These are phyloP conservation scores for Lymantria dispar DNA, from an alignment of 2,888 invertebrate genomes.

Conservation along the genomic window DNA sequence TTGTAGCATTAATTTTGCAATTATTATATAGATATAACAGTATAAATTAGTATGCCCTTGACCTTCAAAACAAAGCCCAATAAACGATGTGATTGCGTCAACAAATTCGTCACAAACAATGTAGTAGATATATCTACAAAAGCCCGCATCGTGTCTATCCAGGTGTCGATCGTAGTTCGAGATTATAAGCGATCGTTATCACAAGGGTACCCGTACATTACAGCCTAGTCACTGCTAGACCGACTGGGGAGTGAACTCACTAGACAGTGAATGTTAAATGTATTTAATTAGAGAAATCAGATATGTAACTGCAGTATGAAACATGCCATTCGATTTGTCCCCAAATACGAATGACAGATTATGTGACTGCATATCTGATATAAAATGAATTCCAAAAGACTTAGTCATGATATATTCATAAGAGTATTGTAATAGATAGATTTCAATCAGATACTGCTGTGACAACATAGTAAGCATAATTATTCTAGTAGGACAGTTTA, in stretches of 20 bases:
- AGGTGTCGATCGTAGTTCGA: slow-evolving; percentile 70
- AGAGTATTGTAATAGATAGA: slow-evolving; percentile 25
- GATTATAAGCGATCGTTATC: slow-evolving; percentile 70
- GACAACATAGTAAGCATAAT: slow-evolving; percentile 12
- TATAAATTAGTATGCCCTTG: slow-evolving; percentile 36
- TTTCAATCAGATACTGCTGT: slow-evolving; percentile 19
- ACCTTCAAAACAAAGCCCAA: slow-evolving; percentile 37
- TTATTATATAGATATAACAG: slow-evolving; percentile 16
- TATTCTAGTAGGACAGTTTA: slow-evolving; percentile 24
- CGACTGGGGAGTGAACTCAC: slow-evolving; percentile 33
- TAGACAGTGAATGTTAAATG: slow-evolving; percentile 32
- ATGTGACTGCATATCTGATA: slow-evolving; percentile 27
- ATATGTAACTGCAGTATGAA: slow-evolving; percentile 21
- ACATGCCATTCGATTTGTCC: slow-evolving; percentile 14
- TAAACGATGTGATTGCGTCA: slow-evolving; percentile 30
- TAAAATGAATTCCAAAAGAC: slow-evolving; percentile 23
- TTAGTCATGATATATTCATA: slow-evolving; percentile 24
- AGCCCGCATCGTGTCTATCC: slow-evolving; percentile 69
- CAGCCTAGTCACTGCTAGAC: slow-evolving; percentile 42
- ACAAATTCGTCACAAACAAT: slow-evolving; percentile 40
- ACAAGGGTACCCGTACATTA: slow-evolving; percentile 67
- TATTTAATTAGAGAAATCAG: slow-evolving; percentile 38
- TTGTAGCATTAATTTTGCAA: background rate
- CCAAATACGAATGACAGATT: slow-evolving; percentile 21
- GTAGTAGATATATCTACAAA: slow-evolving; percentile 35